Base-by-base conservation (phyloP, 2,888 invertebrate genomes). In the Morpho helenor region DNA sequence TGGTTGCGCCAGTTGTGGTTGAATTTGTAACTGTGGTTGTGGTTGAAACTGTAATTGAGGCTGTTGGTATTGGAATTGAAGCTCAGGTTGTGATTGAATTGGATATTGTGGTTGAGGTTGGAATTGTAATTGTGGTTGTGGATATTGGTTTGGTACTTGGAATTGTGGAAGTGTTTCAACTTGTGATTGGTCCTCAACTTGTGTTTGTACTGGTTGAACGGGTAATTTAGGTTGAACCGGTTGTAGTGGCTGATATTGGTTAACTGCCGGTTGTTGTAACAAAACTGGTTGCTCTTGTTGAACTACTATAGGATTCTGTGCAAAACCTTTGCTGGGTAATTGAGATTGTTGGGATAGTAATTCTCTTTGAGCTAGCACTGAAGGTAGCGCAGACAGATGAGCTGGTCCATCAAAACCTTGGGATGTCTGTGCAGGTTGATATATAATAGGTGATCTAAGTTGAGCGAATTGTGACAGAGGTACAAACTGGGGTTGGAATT, bases 341-440 rank as follows among this genome's bases (percentile, higher is more conserved):
- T 68, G 66, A 23, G 66, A 71, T 58, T 68, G 68, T 47, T 65
- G 64, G 41, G 65, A 60, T 31, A 69, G 57, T 43, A 72, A 55
- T 54, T 79, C 79, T 52, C 80, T 80, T 63, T 88, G 88, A 50
- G 85, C 80, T 58, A 90, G 69, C 4, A 87, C 74, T 42, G 87
- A 86, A 22, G 87, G 83, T 1, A 88, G 63, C 2, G 85, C 87
- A 22, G 87, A 77, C 23, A 89, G 82, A 61, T 89, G 88, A 0
- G 84, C 75, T 10, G 79, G 78, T 4, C 81, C 87, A 65, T 85
- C 79, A 47, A 77, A 88, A 0, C 82, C 83, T 54, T 84, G 83
- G 8, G 66, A 16, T 23, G 41, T 10, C 23, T 42, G 76, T 7
- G 66, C 60, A 2, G 79, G 76, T 62, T 83, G 82, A 44, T 76